Percentiles rank a stretch among this genome's conserved stretches.
phyloP scores from a whole-genome alignment of 37 sponge, comb jelly and placozoan genomes.

The Petrosia ficiformis region DNA sequence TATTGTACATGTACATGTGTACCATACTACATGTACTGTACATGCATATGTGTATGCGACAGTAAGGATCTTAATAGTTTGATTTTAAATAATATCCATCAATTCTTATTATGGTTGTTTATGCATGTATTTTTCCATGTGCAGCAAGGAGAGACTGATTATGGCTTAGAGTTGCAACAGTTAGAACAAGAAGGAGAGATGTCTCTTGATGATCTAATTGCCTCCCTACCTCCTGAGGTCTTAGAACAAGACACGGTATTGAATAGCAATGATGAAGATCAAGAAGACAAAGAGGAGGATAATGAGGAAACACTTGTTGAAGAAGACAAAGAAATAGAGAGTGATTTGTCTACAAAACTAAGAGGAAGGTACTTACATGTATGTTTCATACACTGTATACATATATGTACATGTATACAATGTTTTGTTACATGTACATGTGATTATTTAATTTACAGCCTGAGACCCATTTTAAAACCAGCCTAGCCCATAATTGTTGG shows the following conservation, averaged over 20 bases:
- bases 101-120: neutral
- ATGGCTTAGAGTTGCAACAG: constrained; percentile 65
- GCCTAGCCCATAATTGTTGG: too few relatives aligned
- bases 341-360: too few relatives aligned
- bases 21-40: neutral
- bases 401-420: too few relatives aligned
- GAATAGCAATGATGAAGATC: neutral
- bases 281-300: constrained; percentile 17
- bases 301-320: too few relatives aligned
- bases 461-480: too few relatives aligned
- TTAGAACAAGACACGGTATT: neutral
- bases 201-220: constrained; percentile 76
- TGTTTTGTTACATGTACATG: too few relatives aligned
- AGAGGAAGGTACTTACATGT: too few relatives aligned
- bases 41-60: neutral
- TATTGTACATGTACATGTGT: too few relatives aligned
- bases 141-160: constrained; percentile 52
- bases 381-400: too few relatives aligned
- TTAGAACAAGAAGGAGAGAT: constrained; percentile 84
- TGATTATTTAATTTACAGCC: too few relatives aligned
- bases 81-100: neutral
- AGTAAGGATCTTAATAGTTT: neutral
- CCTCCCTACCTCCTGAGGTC: constrained; percentile 74
- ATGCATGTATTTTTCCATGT: neutral
- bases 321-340: too few relatives aligned